Base-by-base conservation (phyloP, 2,888 invertebrate genomes). In the Agapostemon virescens region DNA sequence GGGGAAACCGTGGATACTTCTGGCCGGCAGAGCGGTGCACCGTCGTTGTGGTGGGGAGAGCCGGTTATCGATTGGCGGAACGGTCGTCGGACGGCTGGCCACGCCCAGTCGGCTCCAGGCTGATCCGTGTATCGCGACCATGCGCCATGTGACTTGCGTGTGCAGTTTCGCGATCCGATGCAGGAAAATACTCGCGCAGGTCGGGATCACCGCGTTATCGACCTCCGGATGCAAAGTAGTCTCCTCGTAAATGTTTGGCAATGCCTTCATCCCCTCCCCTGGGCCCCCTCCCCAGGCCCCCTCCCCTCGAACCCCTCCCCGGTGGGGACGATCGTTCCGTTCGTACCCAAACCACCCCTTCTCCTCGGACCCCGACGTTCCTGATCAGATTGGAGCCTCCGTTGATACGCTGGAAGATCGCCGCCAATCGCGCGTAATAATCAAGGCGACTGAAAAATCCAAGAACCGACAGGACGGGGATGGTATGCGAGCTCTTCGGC, bases 1-100 rank as follows among this genome's bases (percentile, higher is more conserved):
- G 79, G 82, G 75, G 77, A 61, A 75, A 45, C 42, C 49, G 33
- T 1, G 83, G 76, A 86, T 83, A 81, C 77, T 81, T 61, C 23
- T 61, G 67, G 58, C 23, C 30, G 69, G 55, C n/a, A n/a, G 71
- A 70, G 58, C 76, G 75, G 68, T 80, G 78, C 79, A 78, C 63
- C 61, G 77, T 30, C 20, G 30, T 26, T 20, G 33, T 13, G 85
- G 92, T 84, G 90, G 92, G 92, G 91, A 82, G 68, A 40, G 64
- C 52, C n/a, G 74, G 74, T 79, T 90, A 92, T 91, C 88, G 92
- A 92, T 92, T 92, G 92, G 92, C 67, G 78, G 84, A 77, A 20
- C 66, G 77, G 82, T 77, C 85, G 80, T 86, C 66, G 17, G 13
- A 20, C 49, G 49, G 52, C 38, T 77, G 79, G 82, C 86, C 86